Evolutionary conservation across 2,113 vertebrate genomes (phyloP), one percentile per base, ranked within the genome.

Genomic region (Myotis brandtii): DNA sequence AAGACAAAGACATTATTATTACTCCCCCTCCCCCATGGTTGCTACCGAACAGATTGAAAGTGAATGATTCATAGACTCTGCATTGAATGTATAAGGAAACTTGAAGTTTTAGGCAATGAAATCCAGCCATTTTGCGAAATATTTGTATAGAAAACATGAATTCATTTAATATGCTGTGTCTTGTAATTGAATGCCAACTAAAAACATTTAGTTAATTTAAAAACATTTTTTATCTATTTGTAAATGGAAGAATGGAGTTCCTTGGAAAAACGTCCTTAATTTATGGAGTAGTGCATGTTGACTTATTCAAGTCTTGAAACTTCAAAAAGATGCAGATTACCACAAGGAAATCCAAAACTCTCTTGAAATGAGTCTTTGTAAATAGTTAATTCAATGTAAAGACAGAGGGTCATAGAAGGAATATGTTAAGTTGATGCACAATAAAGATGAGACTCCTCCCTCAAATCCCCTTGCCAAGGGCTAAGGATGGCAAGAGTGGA

Each of bases 141-240:
- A 75, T 43, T 69, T 91, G 83, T 40, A 82, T 82, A 89, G 50
- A 69, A 93, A 86, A 79, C 72, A 66, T 10, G 27, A 95, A 3
- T 48, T 46, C 25, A 13, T 54, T 82, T 81, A 59, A 84, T 72
- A 67, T 21, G 7, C 16, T 17, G 8, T 89, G 52, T n/a, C 40
- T 93, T 85, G 59, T 89, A 77, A 91, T 40, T 56, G 30, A 48
- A n/a, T 1, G 37, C 7, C 23, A 52, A 66, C 37, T 56, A 79
- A 89, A 88, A 54, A 52, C 37, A 67, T 67, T n/a, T 64, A 69
- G 70, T 64, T 76, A 52, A 82, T 40, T 82, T 89, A 73, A 81
- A 88, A 62, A 95, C 12, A 66, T 27, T 54, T 79, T 59, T 69
- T n/a, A 62, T 54, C 83, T 59, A 79, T 1, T 11, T 37, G 76